Conservation (phyloP, 2,113 vertebrate species). For the Hippocampus guttulatus region DNA sequence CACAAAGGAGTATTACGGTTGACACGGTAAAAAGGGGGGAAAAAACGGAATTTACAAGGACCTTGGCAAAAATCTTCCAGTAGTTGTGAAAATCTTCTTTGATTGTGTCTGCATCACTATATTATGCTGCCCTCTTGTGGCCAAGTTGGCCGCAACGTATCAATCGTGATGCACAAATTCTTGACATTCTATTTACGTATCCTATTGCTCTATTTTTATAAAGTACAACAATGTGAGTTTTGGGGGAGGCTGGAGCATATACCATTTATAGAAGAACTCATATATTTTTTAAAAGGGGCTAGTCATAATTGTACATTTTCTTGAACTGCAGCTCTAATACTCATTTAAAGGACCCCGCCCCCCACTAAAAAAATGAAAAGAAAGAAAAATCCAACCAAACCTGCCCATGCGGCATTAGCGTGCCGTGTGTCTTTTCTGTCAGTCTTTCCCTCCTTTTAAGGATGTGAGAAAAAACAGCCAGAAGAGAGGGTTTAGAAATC, state of each 20-base stretch:
- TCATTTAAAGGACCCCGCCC: neutral
- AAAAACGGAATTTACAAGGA: neutral
- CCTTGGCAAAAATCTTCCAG: neutral
- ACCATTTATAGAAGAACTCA: neutral
- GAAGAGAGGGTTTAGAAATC: slow-evolving; percentile 1
- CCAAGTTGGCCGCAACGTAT: neutral
- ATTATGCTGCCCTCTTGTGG: neutral
- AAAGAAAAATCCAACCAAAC: neutral
- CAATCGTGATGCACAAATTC: neutral
- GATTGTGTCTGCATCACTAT: neutral
- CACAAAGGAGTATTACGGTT: neutral
- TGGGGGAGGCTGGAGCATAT: neutral
- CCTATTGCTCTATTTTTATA: too few relatives aligned
- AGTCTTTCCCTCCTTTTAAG: slow-evolving; percentile 17
- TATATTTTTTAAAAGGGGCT: neutral
- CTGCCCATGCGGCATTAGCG: slow-evolving; percentile 26
- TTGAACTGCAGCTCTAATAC: neutral
- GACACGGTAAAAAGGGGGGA: neutral
- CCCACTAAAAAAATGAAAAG: neutral
- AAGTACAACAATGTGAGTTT: neutral
- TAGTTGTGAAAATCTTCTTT: neutral
- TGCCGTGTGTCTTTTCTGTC: slow-evolving; percentile 26
- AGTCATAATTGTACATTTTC: neutral
- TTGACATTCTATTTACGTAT: neutral
- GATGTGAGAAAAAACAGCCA: slow-evolving; percentile 1